Evolutionary conservation across 2,888 invertebrate species (phyloP).

Genomic region (Gymnosoma rotundatum): DNA sequence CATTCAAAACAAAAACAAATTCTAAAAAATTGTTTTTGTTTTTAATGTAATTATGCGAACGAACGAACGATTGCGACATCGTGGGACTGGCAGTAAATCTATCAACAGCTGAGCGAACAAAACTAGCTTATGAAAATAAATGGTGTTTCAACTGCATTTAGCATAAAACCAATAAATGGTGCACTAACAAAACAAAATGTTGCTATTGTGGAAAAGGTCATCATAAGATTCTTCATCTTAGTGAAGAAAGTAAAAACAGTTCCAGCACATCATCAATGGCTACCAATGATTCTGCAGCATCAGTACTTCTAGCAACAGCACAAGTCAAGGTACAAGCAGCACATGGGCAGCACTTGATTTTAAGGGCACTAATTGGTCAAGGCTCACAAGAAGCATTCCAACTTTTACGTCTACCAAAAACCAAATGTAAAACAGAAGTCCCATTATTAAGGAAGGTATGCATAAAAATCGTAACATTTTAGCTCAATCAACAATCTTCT

Average conservation of each 20-base stretch:
- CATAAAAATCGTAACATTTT: conserved; percentile 5
- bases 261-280: not conserved
- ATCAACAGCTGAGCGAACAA: conserved; percentile 3
- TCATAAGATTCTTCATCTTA: conserved; percentile 1
- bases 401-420: conserved; percentile 41
- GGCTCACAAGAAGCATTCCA: conserved; percentile 44
- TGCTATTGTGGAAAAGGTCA: conserved; percentile 19
- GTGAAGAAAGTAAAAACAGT: not conserved
- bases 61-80: no score
- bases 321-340: not conserved
- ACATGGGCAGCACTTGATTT: not conserved
- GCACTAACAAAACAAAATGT: not conserved
- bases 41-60: no score
- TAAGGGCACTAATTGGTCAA: not conserved
- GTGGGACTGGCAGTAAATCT: no score
- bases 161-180: not conserved
- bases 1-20: no score
- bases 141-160: not conserved
- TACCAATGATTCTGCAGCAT: not conserved
- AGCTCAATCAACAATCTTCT: no score
- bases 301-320: not conserved
- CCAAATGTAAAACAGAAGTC: conserved; percentile 40
- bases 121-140: conserved; percentile 3
- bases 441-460: not conserved
- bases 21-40: no score